Evolutionary conservation across 2,888 invertebrate genomes (phyloP).

Genomic region (Bruchidius siliquastri): DNA sequence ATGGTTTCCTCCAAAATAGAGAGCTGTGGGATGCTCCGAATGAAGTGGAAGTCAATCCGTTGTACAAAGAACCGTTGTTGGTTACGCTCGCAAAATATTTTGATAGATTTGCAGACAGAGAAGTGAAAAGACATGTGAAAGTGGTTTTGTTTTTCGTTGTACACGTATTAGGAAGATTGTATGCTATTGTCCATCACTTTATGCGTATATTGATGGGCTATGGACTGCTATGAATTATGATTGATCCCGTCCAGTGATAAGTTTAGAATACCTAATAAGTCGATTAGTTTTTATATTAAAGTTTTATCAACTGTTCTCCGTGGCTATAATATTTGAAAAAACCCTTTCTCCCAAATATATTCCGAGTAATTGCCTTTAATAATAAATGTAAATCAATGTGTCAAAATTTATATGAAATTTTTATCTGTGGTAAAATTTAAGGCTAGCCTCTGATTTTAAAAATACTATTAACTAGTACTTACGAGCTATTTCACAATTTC

Average conservation of each 20-base stretch:
- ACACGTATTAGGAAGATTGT: slow-evolving; percentile 13
- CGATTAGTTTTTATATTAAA: background rate
- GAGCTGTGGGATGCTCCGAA: background rate
- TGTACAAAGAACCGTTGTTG: slow-evolving; percentile 10
- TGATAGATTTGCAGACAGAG: slow-evolving; percentile 15
- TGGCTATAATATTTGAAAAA: too few species aligned
- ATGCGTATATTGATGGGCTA: background rate
- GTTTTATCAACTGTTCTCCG: background rate
- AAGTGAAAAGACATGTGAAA: slow-evolving; percentile 14
- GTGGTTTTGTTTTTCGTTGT: slow-evolving; percentile 14
- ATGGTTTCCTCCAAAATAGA: slow-evolving; percentile 16
- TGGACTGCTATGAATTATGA: background rate
- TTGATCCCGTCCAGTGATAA: background rate
- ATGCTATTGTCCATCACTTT: slow-evolving; percentile 6
- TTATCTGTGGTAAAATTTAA: too few species aligned
- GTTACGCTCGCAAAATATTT: slow-evolving; percentile 16
- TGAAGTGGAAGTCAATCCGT: background rate
- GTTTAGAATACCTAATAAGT: background rate
- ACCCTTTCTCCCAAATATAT: too few species aligned
- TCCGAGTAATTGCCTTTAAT: too few species aligned
- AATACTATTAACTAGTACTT: too few species aligned
- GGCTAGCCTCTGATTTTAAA: too few species aligned
- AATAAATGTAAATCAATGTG: too few species aligned
- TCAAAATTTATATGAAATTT: too few species aligned
- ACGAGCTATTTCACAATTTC: too few species aligned